phyloP scores from a whole-genome alignment of 2,113 vertebrate species.

The Stomatorhinus ivindoensis region DNA sequence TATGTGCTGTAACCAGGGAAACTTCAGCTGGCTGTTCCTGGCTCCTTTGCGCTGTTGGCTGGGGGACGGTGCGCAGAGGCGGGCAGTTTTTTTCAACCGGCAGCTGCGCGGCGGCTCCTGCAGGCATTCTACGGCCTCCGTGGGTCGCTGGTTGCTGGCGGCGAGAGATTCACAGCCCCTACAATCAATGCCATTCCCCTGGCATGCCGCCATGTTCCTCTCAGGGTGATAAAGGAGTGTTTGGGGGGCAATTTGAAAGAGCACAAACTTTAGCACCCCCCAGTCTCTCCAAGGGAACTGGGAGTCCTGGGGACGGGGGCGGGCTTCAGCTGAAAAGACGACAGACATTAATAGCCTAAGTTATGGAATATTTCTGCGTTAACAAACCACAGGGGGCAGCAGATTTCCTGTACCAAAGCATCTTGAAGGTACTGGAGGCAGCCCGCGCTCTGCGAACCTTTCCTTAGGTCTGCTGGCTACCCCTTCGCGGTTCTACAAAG shows the following conservation, averaged over 20 bases:
- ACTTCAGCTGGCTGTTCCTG: neutral
- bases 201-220: neutral
- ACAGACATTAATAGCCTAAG: neutral
- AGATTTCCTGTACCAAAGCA: neutral
- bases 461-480: neutral
- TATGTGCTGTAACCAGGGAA: neutral
- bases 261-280: neutral
- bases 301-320: neutral
- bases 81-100: neutral
- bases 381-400: neutral
- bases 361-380: neutral
- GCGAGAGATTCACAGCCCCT: neutral
- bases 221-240: neutral
- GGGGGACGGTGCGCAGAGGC: neutral
- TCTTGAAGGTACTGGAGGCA: neutral
- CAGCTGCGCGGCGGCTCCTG: neutral
- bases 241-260: neutral
- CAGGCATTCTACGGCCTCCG: neutral
- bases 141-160: neutral
- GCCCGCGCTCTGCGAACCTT: neutral
- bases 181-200: neutral
- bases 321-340: neutral
- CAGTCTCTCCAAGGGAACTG: neutral
- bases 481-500: neutral
- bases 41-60: neutral